Percentiles rank a stretch among this genome's conserved stretches.
Conservation (phyloP, 1,140 invertebrate species). For the Euwallacea similis region DNA sequence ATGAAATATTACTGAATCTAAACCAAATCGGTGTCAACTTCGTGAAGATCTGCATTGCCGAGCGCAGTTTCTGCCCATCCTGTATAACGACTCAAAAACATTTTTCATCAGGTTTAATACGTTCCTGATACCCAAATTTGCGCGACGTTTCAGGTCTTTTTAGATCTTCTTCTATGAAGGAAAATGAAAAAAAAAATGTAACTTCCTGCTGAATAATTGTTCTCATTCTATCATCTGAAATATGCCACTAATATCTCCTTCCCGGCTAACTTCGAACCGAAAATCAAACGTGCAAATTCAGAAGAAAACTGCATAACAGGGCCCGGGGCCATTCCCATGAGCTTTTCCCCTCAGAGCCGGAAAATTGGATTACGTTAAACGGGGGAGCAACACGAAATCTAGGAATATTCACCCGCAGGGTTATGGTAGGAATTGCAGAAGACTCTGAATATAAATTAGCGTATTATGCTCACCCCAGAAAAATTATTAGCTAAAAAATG, state of each 20-base stretch:
- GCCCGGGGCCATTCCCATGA: slow-evolving; percentile 10
- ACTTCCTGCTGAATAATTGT: not conserved
- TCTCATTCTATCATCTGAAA: not conserved
- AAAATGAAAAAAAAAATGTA: no score
- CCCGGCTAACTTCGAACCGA: not conserved
- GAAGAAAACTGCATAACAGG: slow-evolving; percentile 13
- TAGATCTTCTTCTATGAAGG: no score
- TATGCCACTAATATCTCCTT: not conserved
- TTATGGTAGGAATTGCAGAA: not conserved
- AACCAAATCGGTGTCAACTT: no score
- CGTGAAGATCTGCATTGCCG: no score
- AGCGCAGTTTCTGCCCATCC: no score
- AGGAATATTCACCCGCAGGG: slow-evolving; percentile 8
- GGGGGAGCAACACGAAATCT: slow-evolving; percentile 16
- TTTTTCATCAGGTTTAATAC: no score
- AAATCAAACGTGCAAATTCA: slow-evolving; percentile 11
- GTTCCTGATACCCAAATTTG: no score
- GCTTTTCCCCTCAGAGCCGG: slow-evolving; percentile 13
- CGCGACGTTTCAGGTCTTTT: no score
- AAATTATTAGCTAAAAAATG: not conserved
- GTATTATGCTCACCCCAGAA: no score
- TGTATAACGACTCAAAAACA: no score
- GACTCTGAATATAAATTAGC: no score
- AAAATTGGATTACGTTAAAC: slow-evolving; percentile 36
- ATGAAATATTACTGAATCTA: no score